Evolutionary conservation across 2,797 vertebrate genomes (phyloP), one percentile per base, ranked within the genome.

Genomic region (Eulemur albifrons): DNA sequence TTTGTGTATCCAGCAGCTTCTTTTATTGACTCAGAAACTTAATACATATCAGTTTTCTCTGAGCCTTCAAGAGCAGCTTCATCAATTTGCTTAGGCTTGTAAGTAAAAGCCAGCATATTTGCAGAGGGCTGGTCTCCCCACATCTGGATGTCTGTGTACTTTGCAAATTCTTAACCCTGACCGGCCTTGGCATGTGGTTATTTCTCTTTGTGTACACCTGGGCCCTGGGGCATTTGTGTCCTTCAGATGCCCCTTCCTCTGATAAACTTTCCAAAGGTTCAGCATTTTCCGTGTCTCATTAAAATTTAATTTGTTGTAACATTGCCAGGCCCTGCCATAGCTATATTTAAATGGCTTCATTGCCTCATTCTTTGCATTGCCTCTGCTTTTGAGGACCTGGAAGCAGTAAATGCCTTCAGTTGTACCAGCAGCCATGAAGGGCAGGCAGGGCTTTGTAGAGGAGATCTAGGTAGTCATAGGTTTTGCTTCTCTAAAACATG

Each of bases 221-320:
- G 48, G 35, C 87, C 48, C 72, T 88, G 45, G 89, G 80, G 48
- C 67, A 93, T 90, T 85, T 87, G 43, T 91, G 94, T 96, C 96
- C 96, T 97, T 95, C 75, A 63, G 65, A 94, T 84, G 88, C 73
- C 90, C 67, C 43, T 87, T 95, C 27, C 54, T 92, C 90, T 95
- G 93, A 93, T 88, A 83, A 86, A 93, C 45, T 97, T 98, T 86
- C 48, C 10, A 3, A 97, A 92, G 54, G 73, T 69, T 97, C 95
- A 98, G 96, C 93, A 21, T 97, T 97, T 98, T 96, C 50, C 21
- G 18, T 73, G 84, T 96, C 93, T 97, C 90, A 77, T 98, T 97
- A 98, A 97, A 96, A 83, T 97, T 96, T 96, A 97, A 98, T 95
- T 97, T 97, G 79, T 87, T 85, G 40, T 92, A 93, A 70, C 63